Conservation (phyloP, 2,888 invertebrate species). For the Kryphioiulus occultus region DNA sequence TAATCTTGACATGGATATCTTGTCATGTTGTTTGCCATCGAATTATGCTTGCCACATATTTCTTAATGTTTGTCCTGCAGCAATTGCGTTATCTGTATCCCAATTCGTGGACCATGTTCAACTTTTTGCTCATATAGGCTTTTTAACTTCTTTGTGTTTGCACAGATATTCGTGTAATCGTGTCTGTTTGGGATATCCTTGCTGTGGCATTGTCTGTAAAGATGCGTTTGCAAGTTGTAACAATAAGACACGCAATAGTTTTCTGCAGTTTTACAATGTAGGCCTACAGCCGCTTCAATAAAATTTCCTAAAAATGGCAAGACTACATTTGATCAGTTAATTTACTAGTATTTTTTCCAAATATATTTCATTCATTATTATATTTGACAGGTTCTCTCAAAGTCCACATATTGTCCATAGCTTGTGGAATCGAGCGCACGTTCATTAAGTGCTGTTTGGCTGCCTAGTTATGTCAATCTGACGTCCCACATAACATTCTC, state of each 20-base stretch:
- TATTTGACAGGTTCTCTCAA: too few relatives aligned
- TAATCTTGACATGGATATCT: neutral
- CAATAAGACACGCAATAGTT: neutral
- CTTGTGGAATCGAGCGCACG: too few relatives aligned
- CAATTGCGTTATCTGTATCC: neutral
- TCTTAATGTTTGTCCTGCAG: neutral
- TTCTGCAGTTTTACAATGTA: too few relatives aligned
- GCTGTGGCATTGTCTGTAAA: neutral
- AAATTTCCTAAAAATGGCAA: too few relatives aligned
- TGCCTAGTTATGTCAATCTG: too few relatives aligned
- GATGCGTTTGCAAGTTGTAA: neutral
- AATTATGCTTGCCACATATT: neutral
- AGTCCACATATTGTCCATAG: too few relatives aligned
- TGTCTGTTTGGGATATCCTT: neutral
- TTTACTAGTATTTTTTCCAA: too few relatives aligned
- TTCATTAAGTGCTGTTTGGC: too few relatives aligned
- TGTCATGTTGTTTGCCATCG: neutral
- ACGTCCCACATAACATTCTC: too few relatives aligned
- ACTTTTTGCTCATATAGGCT: neutral
- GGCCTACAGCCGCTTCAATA: too few relatives aligned
- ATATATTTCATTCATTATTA: too few relatives aligned
- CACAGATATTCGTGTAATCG: neutral
- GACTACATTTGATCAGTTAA: too few relatives aligned
- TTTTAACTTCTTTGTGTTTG: neutral
- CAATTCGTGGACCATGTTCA: neutral